phyloP scores from a whole-genome alignment of 1,140 invertebrate species.

The Epicauta chinensis region DNA sequence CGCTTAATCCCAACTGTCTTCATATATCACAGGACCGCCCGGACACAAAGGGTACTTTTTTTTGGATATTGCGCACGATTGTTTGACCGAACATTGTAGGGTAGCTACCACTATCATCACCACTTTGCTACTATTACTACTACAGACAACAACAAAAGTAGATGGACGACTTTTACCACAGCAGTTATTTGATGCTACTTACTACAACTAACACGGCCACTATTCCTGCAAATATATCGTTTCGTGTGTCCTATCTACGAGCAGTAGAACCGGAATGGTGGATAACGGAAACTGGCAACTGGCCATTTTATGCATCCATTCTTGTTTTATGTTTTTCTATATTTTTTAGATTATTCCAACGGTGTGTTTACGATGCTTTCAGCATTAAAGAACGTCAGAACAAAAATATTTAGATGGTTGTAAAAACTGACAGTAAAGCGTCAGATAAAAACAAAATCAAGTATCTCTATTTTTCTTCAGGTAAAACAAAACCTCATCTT shows the following conservation, averaged over 20 bases:
- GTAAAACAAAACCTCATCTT: no score
- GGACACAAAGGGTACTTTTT: background rate
- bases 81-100: background rate
- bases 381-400: conserved; percentile 2
- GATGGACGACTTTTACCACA: no score
- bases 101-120: background rate
- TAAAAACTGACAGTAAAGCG: conserved; percentile 4
- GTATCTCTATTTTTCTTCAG: no score
- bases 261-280: conserved; percentile 17
- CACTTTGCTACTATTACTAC: background rate
- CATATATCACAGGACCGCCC: conserved; percentile 30
- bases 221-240: conserved; percentile 1
- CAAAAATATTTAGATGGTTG: conserved; percentile 18
- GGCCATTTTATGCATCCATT: conserved; percentile 27
- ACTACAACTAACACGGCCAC: background rate
- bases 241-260: conserved; percentile 23
- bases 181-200: background rate
- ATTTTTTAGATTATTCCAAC: conserved; percentile 7
- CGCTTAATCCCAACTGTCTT: conserved; percentile 36
- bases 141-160: no score
- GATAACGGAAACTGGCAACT: conserved; percentile 28
- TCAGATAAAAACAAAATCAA: background rate
- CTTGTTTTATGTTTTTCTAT: conserved; percentile 14
- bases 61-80: background rate
- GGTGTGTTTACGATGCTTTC: conserved; percentile 16